Base-by-base conservation (phyloP, 1,140 invertebrate genomes). In the Drosophila carrolli region DNA sequence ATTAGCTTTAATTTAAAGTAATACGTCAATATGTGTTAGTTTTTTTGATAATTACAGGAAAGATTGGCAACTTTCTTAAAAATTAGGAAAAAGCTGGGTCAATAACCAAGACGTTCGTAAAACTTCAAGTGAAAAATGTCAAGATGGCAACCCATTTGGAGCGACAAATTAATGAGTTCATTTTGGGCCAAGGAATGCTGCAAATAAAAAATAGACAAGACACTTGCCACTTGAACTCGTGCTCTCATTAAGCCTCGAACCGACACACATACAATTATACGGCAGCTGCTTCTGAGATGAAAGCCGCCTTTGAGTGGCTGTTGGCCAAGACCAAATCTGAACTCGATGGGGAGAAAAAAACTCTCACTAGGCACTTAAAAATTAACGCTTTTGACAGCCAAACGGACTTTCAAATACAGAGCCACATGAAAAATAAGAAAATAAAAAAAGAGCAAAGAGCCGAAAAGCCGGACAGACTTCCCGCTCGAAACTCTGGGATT, bases 281-380 rank as follows among this genome's bases (percentile, higher is more conserved):
- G 76, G 63, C 80, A 66, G 75, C 56, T 61, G 76, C 81, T 68
- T 62, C 74, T 75, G 76, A 78, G 61, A 78, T 75, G 70, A 78
- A 82, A 72, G 41, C 63, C 65, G 60, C 61, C 38, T 47, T 62
- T 65, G 47, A 68, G 62, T 38, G 46, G 61, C 60, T 51, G n/a
- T 65, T 65, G 35, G 67, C 67, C 38, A 57, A 71, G 63, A 57
- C 66, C 32, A 37, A 50, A 48, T 27, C 67, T 19, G 29, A 23
- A 57, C 23, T 55, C 29, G 58, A 23, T 61, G 37, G 56, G 53
- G 54, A 32, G 41, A 67, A 74, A 61, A 6, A 78, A 84, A 89
- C 84, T 89, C 84, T 89, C 84, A 90, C 84, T 89, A 89, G 81
- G 77, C 85, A 90, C 80, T 89, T 90, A 89, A 90, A 89, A 89